Conservation (phyloP, 2,797 vertebrate genomes). For the Melanogrammus aeglefinus region DNA sequence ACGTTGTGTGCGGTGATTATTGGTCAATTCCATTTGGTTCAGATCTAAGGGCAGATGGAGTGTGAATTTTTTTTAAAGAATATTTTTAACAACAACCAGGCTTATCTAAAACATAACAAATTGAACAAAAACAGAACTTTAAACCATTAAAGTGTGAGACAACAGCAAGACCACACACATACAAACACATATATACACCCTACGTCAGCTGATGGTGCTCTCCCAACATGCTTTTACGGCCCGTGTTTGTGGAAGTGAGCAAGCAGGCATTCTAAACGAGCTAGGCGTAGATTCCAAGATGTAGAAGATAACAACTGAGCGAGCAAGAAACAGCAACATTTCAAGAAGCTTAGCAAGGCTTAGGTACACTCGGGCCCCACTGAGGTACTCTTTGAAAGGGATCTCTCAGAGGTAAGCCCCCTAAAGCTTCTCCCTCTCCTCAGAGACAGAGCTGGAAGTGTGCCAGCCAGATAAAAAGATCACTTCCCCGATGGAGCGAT, state of each 20-base stretch:
- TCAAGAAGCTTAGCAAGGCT: constrained; percentile 4
- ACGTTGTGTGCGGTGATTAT: constrained; percentile 22
- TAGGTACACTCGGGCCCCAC: background rate
- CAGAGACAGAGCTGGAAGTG: constrained; percentile 29
- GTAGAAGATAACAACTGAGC: background rate
- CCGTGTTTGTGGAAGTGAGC: background rate
- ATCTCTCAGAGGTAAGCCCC: constrained; percentile 3
- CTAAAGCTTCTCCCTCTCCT: constrained; percentile 21
- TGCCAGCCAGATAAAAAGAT: constrained; percentile 29
- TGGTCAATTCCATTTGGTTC: background rate
- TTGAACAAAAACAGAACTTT: background rate
- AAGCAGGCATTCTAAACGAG: background rate
- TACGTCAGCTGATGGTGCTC: background rate
- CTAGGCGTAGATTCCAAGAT: background rate
- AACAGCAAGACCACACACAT: background rate
- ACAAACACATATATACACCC: background rate
- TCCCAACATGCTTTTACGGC: background rate
- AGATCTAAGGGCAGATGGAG: background rate
- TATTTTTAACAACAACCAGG: background rate
- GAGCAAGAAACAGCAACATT: background rate
- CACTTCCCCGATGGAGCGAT: constrained; percentile 23
- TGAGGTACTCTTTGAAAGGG: constrained; percentile 6
- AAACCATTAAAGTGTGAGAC: constrained; percentile 7
- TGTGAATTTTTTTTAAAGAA: background rate
- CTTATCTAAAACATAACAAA: constrained; percentile 27